Conservation (phyloP, 2,888 invertebrate genomes). For the Arctia plantaginis region DNA sequence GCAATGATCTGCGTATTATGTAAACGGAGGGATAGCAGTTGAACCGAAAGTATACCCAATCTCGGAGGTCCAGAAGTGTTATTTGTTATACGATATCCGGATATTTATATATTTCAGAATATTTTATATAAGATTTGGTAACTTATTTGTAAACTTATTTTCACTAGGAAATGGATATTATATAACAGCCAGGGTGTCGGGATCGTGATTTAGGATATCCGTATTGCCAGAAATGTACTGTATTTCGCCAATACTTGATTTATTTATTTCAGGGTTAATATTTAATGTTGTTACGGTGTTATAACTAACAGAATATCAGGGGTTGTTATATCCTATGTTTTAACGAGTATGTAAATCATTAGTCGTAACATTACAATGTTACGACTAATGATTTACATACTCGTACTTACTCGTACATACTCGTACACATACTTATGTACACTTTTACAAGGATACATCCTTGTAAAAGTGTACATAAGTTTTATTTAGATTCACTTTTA, state of each 20-base stretch:
- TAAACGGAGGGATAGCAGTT: constrained; percentile 16
- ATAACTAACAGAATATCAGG: no score
- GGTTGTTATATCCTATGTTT: no score
- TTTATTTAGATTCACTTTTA: no score
- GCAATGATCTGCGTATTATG: constrained; percentile 13
- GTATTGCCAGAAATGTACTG: no score
- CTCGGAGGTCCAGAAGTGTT: not conserved
- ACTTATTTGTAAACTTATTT: not conserved
- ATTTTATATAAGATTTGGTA: not conserved
- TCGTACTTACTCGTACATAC: no score
- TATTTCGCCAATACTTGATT: no score
- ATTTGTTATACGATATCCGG: not conserved
- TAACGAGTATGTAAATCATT: no score
- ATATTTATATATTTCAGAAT: not conserved
- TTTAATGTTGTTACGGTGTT: no score
- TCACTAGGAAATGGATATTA: not conserved
- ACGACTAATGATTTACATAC: no score
- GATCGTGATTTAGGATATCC: no score
- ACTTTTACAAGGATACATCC: constrained; percentile 38
- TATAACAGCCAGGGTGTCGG: not conserved
- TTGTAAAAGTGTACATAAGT: constrained; percentile 40
- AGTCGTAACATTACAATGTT: no score
- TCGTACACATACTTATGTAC: constrained; percentile 39
- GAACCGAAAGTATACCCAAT: constrained; percentile 2
- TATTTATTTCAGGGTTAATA: no score